Evolutionary conservation across 2,113 vertebrate genomes (phyloP), one percentile per base, ranked within the genome.

Genomic region (Trematocara stigmaticum): DNA sequence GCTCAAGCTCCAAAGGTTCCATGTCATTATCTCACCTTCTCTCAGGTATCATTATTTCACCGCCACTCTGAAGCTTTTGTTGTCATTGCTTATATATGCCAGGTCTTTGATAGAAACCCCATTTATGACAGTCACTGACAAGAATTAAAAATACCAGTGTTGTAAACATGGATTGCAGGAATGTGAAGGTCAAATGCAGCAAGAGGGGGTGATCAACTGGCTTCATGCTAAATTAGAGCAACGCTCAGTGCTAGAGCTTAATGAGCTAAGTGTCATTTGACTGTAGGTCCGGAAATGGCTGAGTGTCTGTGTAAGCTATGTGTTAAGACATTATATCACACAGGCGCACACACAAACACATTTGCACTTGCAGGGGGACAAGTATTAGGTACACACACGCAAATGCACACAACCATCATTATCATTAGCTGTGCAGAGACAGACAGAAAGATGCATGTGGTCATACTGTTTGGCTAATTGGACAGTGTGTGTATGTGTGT

Each of bases 201-300:
- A 78, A 81, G 55, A 87, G 69, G 78, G 34, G 79, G 79, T 76
- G 29, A 87, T 89, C 82, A 81, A 87, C 88, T 13, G 20, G 55
- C 89, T 91, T 92, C 86, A 90, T 86, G 90, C 81, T 92, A 94
- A 92, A 95, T 93, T 94, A 93, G 84, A 89, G 88, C 81, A 51
- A 78, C 13, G 10, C 85, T 90, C 87, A 61, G 55, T 6, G 79
- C 84, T 85, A 34, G 69, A 90, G 91, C 88, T 91, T 94, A 93
- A 95, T 94, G 91, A 94, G 83, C 91, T 59, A 90, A 88, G 89
- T 91, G 90, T 90, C 94, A 93, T 92, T 93, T 91, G 88, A 89
- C 79, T 91, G 79, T 13, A 88, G 91, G 86, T 92, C 91, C 56
- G 79, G 84, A 89, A 94, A 94, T 84, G 88, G 83, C 86, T 90